Evolutionary conservation across 2,797 vertebrate species (phyloP), one percentile per base, ranked within the genome.

Genomic region (Neomorphus geoffroyi): DNA sequence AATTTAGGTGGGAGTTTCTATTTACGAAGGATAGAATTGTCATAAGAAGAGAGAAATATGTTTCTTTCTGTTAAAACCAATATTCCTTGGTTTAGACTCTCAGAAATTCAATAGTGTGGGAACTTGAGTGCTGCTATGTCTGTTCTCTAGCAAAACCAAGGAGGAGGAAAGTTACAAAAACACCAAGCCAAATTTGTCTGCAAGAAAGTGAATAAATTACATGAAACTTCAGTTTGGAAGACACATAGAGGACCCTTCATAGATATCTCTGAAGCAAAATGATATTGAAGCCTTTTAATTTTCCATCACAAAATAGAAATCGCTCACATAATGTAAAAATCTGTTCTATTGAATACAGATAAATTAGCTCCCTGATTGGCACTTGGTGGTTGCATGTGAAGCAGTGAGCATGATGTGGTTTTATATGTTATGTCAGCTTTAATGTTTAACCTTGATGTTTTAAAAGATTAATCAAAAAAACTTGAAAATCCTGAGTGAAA

Each of bases 181-280:
- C 5, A 35, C 0, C 1, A 46, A 82, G 11, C 2, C 22, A 56
- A 80, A 48, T 39, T 39, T 4, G 0, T 32, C 22, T 56, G 18
- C 15, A 86, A 43, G 13, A 46, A 7, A 4, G 6, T 33, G 13
- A 61, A 33, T 56, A 67, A 75, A 72, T 8, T 33, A 5, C 41
- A 81, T n/a, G 23, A 72, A 71, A 46, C 3, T 58, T 72, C 6
- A 30, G 6, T 72, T 71, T 79, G n/a, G 30, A 50, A 86, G 18
- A 17, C 27, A 64, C 9, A 53, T 10, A 69, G 23, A 71, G 7
- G 24, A 57, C 48, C 9, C 30, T 53, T 67, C n/a, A 30, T 18
- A 61, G 2, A 72, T 26, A 56, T 0, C 5, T 37, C 48, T 84
- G 62, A 81, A 64, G 24, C 74, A 74, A 66, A 86, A 39, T 13